phyloP scores from a whole-genome alignment of 2,797 vertebrate species.

The Squalus acanthias region DNA sequence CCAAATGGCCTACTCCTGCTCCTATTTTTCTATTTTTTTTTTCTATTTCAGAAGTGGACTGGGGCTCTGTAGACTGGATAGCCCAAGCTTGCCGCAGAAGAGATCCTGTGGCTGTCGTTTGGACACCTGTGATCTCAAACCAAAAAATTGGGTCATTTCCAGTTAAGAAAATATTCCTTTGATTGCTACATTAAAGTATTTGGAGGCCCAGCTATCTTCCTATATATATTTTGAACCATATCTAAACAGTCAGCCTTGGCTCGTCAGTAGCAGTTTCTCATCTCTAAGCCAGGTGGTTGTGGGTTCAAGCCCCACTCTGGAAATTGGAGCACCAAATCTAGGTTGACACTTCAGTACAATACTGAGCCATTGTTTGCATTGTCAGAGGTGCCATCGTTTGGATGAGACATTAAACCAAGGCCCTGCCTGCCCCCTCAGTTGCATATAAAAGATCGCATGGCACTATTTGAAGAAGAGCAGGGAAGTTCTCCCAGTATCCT shows the following conservation, averaged over 20 bases:
- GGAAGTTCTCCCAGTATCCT: neutral
- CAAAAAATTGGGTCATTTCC: neutral
- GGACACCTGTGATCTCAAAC: too few relatives aligned
- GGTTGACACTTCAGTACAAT: neutral
- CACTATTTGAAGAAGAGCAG: neutral
- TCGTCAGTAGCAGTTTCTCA: neutral
- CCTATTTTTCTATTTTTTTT: too few relatives aligned
- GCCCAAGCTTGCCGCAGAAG: neutral
- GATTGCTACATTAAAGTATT: neutral
- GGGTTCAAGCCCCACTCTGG: neutral
- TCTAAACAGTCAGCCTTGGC: too few relatives aligned
- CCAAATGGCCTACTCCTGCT: too few relatives aligned
- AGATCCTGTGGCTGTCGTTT: neutral
- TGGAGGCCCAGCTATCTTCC: neutral
- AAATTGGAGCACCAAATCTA: neutral
- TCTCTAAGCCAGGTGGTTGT: neutral
- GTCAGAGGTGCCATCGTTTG: neutral
- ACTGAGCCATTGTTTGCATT: neutral
- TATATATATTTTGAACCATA: neutral
- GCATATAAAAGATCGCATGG: neutral
- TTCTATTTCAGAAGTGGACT: neutral
- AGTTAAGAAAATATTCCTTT: neutral
- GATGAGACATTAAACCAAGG: neutral
- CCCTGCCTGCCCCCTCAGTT: neutral
- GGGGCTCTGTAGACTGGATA: neutral